phyloP scores from a whole-genome alignment of 2,797 vertebrate species.

The Cossypha caffra region DNA sequence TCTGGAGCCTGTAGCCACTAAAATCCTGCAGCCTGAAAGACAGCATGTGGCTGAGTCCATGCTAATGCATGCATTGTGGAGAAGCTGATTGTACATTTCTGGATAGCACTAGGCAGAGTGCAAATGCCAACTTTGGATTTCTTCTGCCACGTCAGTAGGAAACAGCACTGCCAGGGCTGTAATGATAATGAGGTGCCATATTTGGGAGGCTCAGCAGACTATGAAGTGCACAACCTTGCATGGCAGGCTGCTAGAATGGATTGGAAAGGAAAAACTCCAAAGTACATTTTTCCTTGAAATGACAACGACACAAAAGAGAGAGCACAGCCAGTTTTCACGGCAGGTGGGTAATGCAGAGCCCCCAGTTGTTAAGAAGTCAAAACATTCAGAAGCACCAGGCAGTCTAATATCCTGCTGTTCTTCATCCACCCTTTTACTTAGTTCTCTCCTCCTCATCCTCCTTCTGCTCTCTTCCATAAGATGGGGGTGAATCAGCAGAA shows the following conservation, averaged over 20 bases:
- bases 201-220: constrained; percentile 21
- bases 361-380: constrained; percentile 41
- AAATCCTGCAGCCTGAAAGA: not conserved
- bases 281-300: constrained; percentile 49
- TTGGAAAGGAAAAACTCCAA: constrained; percentile 27
- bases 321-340: constrained; percentile 66
- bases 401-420: constrained; percentile 52
- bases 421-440: not conserved
- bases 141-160: not conserved
- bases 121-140: not conserved
- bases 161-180: not conserved
- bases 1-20: not conserved
- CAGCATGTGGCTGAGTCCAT: not conserved
- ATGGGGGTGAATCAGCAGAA: constrained; percentile 48
- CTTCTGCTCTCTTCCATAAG: not conserved
- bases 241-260: constrained; percentile 32
- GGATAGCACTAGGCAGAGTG: not conserved
- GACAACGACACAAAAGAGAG: constrained; percentile 38
- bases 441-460: constrained; percentile 13
- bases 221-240: constrained; percentile 24
- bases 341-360: constrained; percentile 58
- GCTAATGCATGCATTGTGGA: not conserved
- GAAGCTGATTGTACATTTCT: not conserved
- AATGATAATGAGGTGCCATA: not conserved
- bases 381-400: constrained; percentile 52